Evolutionary conservation across 2,888 invertebrate genomes (phyloP).

Genomic region (Deilephila porcellus): DNA sequence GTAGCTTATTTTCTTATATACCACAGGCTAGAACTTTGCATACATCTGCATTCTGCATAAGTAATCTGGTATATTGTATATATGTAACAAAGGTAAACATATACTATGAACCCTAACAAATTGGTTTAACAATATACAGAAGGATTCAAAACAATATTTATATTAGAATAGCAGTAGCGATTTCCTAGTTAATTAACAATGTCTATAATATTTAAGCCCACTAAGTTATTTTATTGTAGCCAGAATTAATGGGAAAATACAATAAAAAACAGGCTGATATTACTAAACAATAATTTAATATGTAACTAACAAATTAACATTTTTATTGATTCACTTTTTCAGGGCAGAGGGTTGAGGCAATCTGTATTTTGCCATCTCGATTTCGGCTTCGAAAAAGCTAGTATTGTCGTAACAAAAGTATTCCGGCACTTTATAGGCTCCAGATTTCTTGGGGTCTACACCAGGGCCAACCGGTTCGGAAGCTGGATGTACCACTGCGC

Average conservation of each 20-base stretch:
- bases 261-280: background rate
- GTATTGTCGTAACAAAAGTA: slow-evolving; percentile 92
- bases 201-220: too few species aligned
- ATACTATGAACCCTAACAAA: too few species aligned
- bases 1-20: too few species aligned
- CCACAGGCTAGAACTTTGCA: too few species aligned
- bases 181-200: too few species aligned
- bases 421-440: slow-evolving; percentile 93
- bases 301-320: slow-evolving; percentile 3
- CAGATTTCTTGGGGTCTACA: slow-evolving; percentile 86
- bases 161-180: too few species aligned
- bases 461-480: slow-evolving; percentile 88
- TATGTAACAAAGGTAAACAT: too few species aligned
- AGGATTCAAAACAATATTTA: too few species aligned
- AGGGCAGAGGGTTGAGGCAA: slow-evolving; percentile 90
- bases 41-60: too few species aligned
- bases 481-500: slow-evolving; percentile 82
- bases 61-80: too few species aligned
- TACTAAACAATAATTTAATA: slow-evolving; percentile 12
- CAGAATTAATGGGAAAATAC: background rate
- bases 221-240: too few species aligned
- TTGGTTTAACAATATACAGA: too few species aligned
- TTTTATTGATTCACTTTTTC: slow-evolving; percentile 55
- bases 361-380: slow-evolving; percentile 92
- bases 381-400: slow-evolving; percentile 93